Evolutionary conservation across 2,113 vertebrate species (phyloP), one percentile per base, ranked within the genome.

Genomic region (Leuciscus idus): DNA sequence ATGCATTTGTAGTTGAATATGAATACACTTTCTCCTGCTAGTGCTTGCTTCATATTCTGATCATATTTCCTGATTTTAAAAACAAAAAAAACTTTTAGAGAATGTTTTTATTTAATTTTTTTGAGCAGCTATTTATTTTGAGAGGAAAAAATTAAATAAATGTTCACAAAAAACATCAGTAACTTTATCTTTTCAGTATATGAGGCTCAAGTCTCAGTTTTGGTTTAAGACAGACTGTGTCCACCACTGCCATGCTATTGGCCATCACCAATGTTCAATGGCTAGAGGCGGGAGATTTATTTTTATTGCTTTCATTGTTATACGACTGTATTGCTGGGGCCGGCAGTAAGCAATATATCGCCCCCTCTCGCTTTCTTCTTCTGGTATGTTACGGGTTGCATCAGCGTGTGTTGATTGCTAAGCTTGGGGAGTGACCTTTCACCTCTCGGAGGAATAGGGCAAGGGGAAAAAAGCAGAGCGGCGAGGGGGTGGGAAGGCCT

Each of bases 361-460:
- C 61, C 33, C 81, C 55, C 55, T 43, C 74, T 28, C 12, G 4
- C 39, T 85, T 48, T 76, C 4, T 75, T 72, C 28, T 75, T 59
- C 83, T 68, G 83, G 84, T 85, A 80, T 52, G n/a, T 84, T 81
- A 86, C 50, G 87, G 80, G 86, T 90, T 86, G 83, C 83, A 88
- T 90, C 87, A 82, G 86, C 81, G 73, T 87, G 86, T 87, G 83
- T 80, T 86, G 88, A 87, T 88, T 85, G 57, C 76, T 82, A 76
- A 82, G 89, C 86, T 78, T 86, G 64, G 81, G 81, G 73, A 87
- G 72, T 91, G 89, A 89, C 91, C 90, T 88, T 86, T 91, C 76
- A 90, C 90, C 89, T 84, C 81, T 57, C 81, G 15, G 74, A 79
- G 77, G 86, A 86, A 87, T 88, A 80, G 83, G 59, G 87, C 43